Percentiles rank a stretch among this genome's conserved stretches.
These are phyloP conservation scores for Gryllus longicercus DNA, from an alignment of 2,888 invertebrate genomes.

Conservation along the genomic window DNA sequence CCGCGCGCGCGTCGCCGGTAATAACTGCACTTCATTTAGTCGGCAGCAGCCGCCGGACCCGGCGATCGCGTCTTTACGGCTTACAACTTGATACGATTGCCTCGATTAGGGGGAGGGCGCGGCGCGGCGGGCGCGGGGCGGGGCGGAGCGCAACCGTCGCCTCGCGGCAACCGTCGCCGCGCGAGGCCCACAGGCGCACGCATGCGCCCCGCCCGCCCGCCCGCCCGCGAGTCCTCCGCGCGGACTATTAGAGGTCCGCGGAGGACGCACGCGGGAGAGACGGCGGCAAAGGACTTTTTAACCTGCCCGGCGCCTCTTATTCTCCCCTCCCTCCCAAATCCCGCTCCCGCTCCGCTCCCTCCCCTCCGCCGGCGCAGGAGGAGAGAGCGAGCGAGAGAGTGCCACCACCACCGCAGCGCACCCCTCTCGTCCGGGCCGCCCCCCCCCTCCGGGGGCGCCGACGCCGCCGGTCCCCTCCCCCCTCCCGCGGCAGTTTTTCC, in stretches of 20 bases:
- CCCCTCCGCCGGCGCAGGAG: conserved; percentile 43
- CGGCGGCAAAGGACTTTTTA: conserved; percentile 40
- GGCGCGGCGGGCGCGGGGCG: neutral
- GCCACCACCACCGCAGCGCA: conserved; percentile 46
- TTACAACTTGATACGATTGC: neutral
- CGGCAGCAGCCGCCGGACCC: neutral
- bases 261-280: conserved; percentile 34
- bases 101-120: neutral
- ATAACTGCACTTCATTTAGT: neutral
- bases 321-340: conserved; percentile 38
- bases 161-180: neutral
- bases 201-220: neutral
- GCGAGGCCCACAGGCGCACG: neutral
- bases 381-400: neutral
- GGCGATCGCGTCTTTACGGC: neutral
- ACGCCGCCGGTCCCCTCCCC: conserved; percentile 21
- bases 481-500: conserved; percentile 7
- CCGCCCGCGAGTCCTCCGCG: neutral
- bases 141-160: neutral
- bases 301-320: conserved; percentile 37
- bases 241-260: neutral
- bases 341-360: conserved; percentile 44
- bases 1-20: neutral
- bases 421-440: conserved; percentile 41
- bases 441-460: conserved; percentile 26